Percentiles rank a stretch among this genome's conserved stretches.
phyloP scores from a whole-genome alignment of 2,797 vertebrate species.

The Pyrrhura leucotis region DNA sequence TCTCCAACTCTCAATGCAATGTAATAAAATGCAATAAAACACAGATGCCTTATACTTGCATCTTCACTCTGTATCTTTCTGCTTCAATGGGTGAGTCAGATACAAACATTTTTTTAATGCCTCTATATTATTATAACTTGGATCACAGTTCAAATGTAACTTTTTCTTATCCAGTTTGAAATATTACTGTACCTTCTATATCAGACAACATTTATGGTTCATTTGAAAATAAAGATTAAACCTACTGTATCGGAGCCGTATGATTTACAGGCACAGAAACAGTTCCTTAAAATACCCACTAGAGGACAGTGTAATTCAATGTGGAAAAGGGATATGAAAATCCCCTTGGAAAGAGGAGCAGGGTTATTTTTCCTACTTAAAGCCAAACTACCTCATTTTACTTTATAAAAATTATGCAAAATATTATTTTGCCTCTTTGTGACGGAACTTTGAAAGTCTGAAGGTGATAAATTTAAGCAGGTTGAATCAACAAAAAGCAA shows the following conservation, averaged over 20 bases:
- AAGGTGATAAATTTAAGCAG: slow-evolving; percentile 44
- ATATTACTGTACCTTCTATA: slow-evolving; percentile 27
- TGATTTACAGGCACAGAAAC: neutral
- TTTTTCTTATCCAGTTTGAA: neutral
- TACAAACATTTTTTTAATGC: neutral
- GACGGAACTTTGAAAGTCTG: slow-evolving; percentile 36
- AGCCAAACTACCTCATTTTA: slow-evolving; percentile 18
- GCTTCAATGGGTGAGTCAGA: neutral
- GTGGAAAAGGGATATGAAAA: slow-evolving; percentile 52
- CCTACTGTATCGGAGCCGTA: neutral
- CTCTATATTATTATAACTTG: neutral
- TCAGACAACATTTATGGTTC: neutral
- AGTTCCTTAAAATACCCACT: slow-evolving; percentile 75
- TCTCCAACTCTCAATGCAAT: neutral
- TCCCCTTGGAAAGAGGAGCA: slow-evolving; percentile 4
- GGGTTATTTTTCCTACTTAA: slow-evolving; percentile 58
- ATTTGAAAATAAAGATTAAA: slow-evolving; percentile 42
- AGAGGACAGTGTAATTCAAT: slow-evolving; percentile 91
- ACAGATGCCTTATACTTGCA: neutral
- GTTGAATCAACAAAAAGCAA: slow-evolving; percentile 40
- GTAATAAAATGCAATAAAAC: neutral
- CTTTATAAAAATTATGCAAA: slow-evolving; percentile 41
- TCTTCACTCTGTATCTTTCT: neutral
- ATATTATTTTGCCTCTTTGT: slow-evolving; percentile 48
- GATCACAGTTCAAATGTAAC: neutral